Percentiles rank a stretch among this genome's conserved stretches.
phyloP scores from a whole-genome alignment of 1,140 invertebrate genomes.

The Anadara kagoshimensis region DNA sequence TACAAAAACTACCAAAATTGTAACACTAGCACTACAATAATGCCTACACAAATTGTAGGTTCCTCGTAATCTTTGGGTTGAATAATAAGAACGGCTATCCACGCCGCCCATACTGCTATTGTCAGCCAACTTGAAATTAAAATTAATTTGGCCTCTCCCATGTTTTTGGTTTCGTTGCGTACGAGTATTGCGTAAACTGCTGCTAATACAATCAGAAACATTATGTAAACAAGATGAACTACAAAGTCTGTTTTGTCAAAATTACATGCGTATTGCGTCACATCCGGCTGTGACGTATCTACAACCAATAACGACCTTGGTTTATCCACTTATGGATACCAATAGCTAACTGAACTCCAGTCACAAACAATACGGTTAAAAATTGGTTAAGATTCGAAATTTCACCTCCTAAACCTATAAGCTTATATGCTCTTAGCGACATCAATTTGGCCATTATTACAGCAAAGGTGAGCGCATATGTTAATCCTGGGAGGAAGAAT shows the following conservation, averaged over 20 bases:
- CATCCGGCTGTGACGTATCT: not conserved
- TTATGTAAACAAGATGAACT: constrained; percentile 75
- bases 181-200: constrained; percentile 76
- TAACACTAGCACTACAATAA: constrained; percentile 76
- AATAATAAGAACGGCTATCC: constrained; percentile 76
- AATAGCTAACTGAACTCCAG: constrained; percentile 70
- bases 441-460: constrained; percentile 78
- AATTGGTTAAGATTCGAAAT: constrained; percentile 79
- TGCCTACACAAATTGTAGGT: constrained; percentile 77
- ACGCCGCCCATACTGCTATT: constrained; percentile 75
- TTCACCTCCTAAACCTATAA: constrained; percentile 78
- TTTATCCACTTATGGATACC: constrained; percentile 57
- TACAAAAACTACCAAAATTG: constrained; percentile 77
- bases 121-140: constrained; percentile 75
- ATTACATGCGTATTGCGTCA: constrained; percentile 55
- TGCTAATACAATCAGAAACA: constrained; percentile 76
- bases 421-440: constrained; percentile 78
- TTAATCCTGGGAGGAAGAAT: constrained; percentile 75
- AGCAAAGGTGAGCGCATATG: constrained; percentile 77
- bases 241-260: constrained; percentile 59
- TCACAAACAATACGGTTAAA: constrained; percentile 77
- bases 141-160: constrained; percentile 79
- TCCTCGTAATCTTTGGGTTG: constrained; percentile 74
- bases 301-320: constrained; percentile 28
- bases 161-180: constrained; percentile 77